phyloP scores from a whole-genome alignment of 2,797 vertebrate species.

The Siniperca obscura region DNA sequence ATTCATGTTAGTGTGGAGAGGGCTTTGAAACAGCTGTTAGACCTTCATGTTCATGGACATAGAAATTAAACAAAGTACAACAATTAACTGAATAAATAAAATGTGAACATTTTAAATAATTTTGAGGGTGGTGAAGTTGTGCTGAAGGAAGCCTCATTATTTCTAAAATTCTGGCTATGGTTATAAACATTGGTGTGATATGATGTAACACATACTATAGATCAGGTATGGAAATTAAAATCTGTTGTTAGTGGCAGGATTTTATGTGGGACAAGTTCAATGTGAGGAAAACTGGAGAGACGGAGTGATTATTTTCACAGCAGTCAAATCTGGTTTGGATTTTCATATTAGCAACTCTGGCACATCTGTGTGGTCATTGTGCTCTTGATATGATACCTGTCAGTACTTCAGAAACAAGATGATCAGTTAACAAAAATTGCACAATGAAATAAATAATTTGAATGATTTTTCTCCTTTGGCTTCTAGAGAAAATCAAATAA shows the following conservation, averaged over 20 bases:
- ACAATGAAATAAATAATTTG: neutral
- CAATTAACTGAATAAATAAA: neutral
- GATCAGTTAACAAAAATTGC: neutral
- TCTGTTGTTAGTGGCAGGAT: neutral
- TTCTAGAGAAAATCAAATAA: neutral
- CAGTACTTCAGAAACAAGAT: constrained; percentile 3
- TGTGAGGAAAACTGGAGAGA: neutral
- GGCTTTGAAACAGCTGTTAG: neutral
- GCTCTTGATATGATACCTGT: neutral
- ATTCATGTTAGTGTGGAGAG: neutral
- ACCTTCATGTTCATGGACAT: neutral
- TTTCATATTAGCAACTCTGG: constrained; percentile 5
- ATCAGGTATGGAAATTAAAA: neutral
- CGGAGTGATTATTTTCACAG: constrained; percentile 6
- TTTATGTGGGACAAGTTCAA: neutral
- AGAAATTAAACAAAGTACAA: neutral
- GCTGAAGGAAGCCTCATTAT: too few relatives aligned
- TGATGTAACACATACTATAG: neutral
- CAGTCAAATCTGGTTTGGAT: constrained; percentile 3
- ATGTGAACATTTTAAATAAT: neutral
- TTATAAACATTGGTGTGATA: neutral
- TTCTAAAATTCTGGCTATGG: neutral
- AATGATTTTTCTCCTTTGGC: neutral
- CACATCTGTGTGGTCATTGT: constrained; percentile 1
- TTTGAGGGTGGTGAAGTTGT: neutral